A percentile compares a stretch with the other conserved stretches of the same genome.
These are phyloP conservation scores for Pseudomyrmex cubaensis DNA, from an alignment of 1,140 invertebrate species.

Conservation along the genomic window DNA sequence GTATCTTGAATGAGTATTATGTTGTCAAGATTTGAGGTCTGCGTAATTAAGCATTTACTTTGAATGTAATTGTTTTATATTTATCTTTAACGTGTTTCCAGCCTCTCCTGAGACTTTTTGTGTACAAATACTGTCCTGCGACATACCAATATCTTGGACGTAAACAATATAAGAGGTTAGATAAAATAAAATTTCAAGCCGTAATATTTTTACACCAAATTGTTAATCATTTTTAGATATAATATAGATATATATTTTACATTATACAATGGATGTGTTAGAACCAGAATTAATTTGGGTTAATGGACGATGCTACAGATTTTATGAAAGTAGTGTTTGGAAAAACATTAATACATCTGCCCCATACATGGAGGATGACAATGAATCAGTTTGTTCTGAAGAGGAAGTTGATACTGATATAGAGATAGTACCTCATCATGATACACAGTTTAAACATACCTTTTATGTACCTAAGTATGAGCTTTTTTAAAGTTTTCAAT, in stretches of 20 bases:
- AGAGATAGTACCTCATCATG: conserved; percentile 74
- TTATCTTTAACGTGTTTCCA: too few relatives aligned
- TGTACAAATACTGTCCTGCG: too few relatives aligned
- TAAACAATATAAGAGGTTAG: too few relatives aligned
- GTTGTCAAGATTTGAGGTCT: too few relatives aligned
- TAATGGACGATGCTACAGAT: conserved; percentile 86
- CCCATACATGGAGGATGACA: conserved; percentile 73
- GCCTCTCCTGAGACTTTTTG: too few relatives aligned
- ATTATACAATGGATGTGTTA: conserved; percentile 73
- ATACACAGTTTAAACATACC: conserved; percentile 70
- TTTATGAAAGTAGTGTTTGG: conserved; percentile 73
- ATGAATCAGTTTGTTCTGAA: conserved; percentile 63
- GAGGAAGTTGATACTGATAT: conserved; percentile 83
- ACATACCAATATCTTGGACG: too few relatives aligned
- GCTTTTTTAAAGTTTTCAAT: conserved; percentile 31
- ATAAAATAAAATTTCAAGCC: too few relatives aligned
- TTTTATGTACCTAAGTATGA: conserved; percentile 77
- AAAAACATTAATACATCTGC: conserved; percentile 48
- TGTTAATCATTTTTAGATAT: conserved; percentile 19
- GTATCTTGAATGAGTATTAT: too few relatives aligned
- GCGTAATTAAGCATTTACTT: too few relatives aligned
- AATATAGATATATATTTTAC: conserved; percentile 7
- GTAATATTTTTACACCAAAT: background rate
- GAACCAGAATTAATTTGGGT: conserved; percentile 85
- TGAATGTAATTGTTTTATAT: too few relatives aligned